A percentile compares a stretch with the other conserved stretches of the same genome.
Conservation (phyloP, 2,888 invertebrate species). For the Cephus nigrinus region DNA sequence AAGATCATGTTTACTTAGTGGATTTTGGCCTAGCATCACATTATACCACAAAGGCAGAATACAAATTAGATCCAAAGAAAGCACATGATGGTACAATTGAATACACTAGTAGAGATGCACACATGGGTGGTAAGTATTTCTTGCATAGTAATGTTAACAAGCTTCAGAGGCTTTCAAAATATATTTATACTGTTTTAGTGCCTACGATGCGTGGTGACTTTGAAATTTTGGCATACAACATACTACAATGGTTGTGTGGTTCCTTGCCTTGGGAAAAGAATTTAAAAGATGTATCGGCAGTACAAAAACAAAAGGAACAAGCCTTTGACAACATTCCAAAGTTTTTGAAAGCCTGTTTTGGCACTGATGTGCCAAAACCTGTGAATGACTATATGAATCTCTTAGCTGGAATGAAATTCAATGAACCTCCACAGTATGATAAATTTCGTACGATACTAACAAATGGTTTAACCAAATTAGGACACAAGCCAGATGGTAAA, state of each 20-base stretch:
- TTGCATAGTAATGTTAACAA: not conserved
- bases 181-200: constrained; percentile 60
- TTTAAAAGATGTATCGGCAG: constrained; percentile 71
- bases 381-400: constrained; percentile 72
- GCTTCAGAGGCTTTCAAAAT: not conserved
- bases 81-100: constrained; percentile 98
- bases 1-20: constrained; percentile 84
- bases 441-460: constrained; percentile 76
- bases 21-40: constrained; percentile 93
- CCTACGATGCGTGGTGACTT: constrained; percentile 91
- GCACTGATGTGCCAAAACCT: constrained; percentile 59
- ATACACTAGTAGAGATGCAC: constrained; percentile 96
- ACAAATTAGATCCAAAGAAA: constrained; percentile 88
- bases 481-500: constrained; percentile 70
- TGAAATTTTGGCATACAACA: constrained; percentile 93
- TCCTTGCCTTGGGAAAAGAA: constrained; percentile 86
- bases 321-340: constrained; percentile 72
- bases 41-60: constrained; percentile 78
- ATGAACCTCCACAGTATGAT: constrained; percentile 79
- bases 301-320: constrained; percentile 77
- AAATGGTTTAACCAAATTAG: constrained; percentile 74
- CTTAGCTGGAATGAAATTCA: constrained; percentile 75
- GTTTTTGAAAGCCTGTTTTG: constrained; percentile 66
- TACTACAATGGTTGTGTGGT: constrained; percentile 90
- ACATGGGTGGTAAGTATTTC: constrained; percentile 74